Percentiles rank a stretch among this genome's conserved stretches.
phyloP scores from a whole-genome alignment of 35 echinoderm and acorn worm genomes.

The Apostichopus japonicus region DNA sequence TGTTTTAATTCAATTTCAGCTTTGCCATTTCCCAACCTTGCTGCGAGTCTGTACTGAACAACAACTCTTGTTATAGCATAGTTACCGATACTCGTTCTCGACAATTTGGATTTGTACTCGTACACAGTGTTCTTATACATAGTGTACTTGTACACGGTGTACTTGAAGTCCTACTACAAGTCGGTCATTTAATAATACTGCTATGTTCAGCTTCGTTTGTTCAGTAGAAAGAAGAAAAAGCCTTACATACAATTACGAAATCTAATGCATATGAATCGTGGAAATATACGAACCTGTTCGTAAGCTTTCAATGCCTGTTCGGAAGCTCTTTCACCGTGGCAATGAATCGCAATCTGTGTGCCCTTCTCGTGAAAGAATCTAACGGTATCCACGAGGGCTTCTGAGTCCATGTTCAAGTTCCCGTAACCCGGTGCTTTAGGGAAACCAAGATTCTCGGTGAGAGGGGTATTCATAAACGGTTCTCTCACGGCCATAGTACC shows the following conservation, averaged over 20 bases:
- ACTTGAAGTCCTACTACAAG: too few species aligned
- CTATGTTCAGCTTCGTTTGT: too few species aligned
- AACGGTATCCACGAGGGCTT: slow-evolving; percentile 34
- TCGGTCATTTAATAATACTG: too few species aligned
- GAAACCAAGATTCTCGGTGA: slow-evolving; percentile 63
- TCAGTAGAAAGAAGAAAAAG: too few species aligned
- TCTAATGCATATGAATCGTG: neutral
- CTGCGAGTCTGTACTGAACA: too few species aligned
- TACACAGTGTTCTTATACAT: too few species aligned
- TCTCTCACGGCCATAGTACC: slow-evolving; percentile 56
- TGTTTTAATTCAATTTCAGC: too few species aligned
- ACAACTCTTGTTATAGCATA: too few species aligned
- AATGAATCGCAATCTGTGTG: slow-evolving; percentile 58
- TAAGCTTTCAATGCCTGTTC: slow-evolving; percentile 50
- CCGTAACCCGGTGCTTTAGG: slow-evolving; percentile 59
- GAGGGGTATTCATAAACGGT: slow-evolving; percentile 36
- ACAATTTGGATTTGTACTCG: too few species aligned
- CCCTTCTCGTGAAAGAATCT: slow-evolving; percentile 20
- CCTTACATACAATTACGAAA: neutral
- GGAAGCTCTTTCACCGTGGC: slow-evolving; percentile 56
- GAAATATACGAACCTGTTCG: slow-evolving; percentile 45
- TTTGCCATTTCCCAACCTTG: too few species aligned
- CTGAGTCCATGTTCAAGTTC: slow-evolving; percentile 25
- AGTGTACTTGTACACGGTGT: too few species aligned
- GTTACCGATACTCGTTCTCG: too few species aligned